Conservation (phyloP, 2,113 vertebrate species). For the Glaucomys volans region DNA sequence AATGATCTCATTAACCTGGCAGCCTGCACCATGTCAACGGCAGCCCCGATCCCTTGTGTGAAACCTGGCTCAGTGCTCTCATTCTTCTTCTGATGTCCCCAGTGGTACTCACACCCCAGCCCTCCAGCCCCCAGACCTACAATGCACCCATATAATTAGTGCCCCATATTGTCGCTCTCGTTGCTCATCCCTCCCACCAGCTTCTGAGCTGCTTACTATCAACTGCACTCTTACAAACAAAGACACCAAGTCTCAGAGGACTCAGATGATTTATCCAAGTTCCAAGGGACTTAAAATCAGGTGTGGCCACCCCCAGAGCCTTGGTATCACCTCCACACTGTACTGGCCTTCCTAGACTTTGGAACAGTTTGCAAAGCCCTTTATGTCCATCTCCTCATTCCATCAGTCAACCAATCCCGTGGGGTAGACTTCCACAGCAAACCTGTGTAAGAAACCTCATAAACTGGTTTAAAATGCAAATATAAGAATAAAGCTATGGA, state of each 20-base stretch:
- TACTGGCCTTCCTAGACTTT: not conserved
- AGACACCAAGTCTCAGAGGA: not conserved
- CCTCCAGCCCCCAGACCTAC: too few relatives aligned
- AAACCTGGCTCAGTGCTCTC: not conserved
- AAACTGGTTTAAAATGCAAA: not conserved
- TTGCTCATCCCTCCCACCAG: not conserved
- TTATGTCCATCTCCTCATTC: not conserved
- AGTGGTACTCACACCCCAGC: not conserved
- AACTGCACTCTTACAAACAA: not conserved
- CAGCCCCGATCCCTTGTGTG: not conserved
- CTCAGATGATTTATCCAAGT: not conserved
- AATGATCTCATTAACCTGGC: conserved; percentile 67
- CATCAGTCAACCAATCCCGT: not conserved
- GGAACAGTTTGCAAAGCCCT: not conserved
- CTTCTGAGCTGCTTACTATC: not conserved
- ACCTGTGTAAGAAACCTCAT: conserved; percentile 20
- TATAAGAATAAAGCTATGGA: conserved; percentile 22
- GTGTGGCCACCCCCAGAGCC: not conserved
- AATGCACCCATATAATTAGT: not conserved
- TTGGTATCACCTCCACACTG: not conserved
- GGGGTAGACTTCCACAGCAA: not conserved
- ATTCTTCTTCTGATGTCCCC: too few relatives aligned
- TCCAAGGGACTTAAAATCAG: not conserved
- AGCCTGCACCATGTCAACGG: not conserved
- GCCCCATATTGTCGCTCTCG: not conserved